These are phyloP conservation scores for Hypotaenidia philippensis DNA, from an alignment of 2,797 vertebrate genomes.

Conservation along the genomic window DNA sequence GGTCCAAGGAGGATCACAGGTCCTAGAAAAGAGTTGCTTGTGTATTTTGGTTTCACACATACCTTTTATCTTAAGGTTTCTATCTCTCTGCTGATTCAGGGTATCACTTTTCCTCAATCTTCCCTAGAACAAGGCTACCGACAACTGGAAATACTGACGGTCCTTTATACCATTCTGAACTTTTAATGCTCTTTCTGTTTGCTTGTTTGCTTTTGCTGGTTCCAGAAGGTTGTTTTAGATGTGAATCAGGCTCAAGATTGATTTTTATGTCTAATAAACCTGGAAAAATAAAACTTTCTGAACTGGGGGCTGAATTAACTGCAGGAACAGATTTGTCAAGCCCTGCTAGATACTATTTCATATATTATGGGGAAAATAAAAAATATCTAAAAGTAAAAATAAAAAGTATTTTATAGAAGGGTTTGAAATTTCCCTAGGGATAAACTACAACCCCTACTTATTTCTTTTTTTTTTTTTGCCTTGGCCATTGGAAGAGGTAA, in stretches of 20 bases:
- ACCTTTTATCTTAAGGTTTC: background rate
- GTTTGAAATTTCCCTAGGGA: conserved; percentile 8
- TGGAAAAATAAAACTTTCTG: background rate
- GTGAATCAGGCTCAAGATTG: background rate
- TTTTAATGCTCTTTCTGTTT: background rate
- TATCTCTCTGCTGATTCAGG: background rate
- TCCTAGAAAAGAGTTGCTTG: background rate
- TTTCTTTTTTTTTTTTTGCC: background rate
- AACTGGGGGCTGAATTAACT: background rate
- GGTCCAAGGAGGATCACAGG: background rate
- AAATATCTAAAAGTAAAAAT: background rate
- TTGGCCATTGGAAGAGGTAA: background rate
- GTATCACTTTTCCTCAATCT: background rate
- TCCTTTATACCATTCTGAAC: background rate
- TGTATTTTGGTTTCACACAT: background rate
- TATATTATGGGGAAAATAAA: background rate
- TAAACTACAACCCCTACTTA: background rate
- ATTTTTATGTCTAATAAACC: conserved; percentile 31
- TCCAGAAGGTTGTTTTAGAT: background rate
- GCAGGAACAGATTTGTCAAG: conserved; percentile 8
- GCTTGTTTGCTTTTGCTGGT: background rate
- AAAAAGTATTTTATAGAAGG: background rate
- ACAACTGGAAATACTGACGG: background rate
- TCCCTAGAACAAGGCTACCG: background rate
- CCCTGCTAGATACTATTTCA: background rate